Base-by-base conservation (phyloP, 2,113 vertebrate genomes). In the Pseudorectes ferrugineus region DNA sequence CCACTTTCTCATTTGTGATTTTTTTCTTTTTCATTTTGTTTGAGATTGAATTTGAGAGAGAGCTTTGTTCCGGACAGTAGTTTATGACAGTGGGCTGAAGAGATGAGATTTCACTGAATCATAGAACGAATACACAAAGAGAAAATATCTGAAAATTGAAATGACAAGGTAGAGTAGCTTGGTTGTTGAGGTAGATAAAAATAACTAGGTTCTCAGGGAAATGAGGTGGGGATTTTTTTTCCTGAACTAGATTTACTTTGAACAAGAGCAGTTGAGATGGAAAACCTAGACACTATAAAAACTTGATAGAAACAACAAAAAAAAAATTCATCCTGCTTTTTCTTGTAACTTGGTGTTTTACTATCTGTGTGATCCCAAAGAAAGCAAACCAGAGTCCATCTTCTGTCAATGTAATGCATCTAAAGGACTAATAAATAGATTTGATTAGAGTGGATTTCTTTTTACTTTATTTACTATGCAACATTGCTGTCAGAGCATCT, bases 131-230 rank as follows among this genome's bases (percentile, higher is more conserved):
- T 97, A 93, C 88, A 97, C 93, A 93, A 85, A 96, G 65, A 96
- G 95, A 97, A 97, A 97, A 97, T 97, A 97, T 95, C 93, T 97
- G 97, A 97, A 97, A 97, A 97, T 97, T 97, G 97, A 97, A 97
- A 97, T 97, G 95, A 94, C 95, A 97, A 95, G 96, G 91, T 96
- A 97, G 96, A 97, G 93, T 95, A 96, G 93, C 92, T 96, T 93
- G 94, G 89, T 95, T 96, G 95, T 82, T 97, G 96, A 97, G 84
- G 81, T 96, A 97, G 95, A 95, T 97, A 96, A 97, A 89, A 96
- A 97, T 95, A 91, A 95, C 89, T 92, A 85, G 86, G 75, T 93
- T 97, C 94, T 93, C 93, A 95, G 78, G 95, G 92, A 97, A 97
- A 97, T 97, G 78, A 95, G 72, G 77, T 96, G 43, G 68, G 55